These are phyloP conservation scores for Pterocles gutturalis DNA, from an alignment of 2,113 vertebrate species.

Conservation along the genomic window DNA sequence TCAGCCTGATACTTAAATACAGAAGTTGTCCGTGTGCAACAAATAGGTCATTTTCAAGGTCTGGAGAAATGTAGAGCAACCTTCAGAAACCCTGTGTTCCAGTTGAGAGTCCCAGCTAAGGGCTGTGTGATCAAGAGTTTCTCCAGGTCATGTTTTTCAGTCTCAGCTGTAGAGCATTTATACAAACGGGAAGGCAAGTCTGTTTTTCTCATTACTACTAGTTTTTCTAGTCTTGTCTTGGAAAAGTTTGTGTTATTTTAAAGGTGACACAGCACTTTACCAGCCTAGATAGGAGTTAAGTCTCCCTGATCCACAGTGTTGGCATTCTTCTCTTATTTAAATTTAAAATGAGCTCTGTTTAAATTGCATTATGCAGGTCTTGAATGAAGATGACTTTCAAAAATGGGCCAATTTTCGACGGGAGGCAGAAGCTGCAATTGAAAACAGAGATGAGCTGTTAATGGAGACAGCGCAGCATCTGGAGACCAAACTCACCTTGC, in stretches of 20 bases:
- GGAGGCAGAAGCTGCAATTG: constrained; percentile 85
- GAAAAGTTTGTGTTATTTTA: not conserved
- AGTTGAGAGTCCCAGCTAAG: not conserved
- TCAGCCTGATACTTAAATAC: not conserved
- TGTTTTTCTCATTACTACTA: not conserved
- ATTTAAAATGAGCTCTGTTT: not conserved
- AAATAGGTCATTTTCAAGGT: not conserved
- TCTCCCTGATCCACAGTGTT: not conserved
- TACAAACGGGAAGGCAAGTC: not conserved
- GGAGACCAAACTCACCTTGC: constrained; percentile 85
- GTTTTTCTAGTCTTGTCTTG: not conserved
- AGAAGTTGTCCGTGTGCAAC: not conserved
- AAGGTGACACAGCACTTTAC: not conserved
- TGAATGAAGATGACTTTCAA: constrained; percentile 83
- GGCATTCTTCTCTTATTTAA: not conserved
- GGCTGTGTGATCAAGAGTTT: not conserved
- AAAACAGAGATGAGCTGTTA: constrained; percentile 83
- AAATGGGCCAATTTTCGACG: constrained; percentile 85
- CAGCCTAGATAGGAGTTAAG: not conserved
- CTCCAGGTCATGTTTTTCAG: not conserved
- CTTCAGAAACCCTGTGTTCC: not conserved
- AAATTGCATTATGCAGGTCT: constrained; percentile 75
- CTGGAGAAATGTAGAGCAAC: not conserved
- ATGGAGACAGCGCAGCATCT: constrained; percentile 81
- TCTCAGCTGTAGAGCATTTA: not conserved